Percentiles rank a stretch among this genome's conserved stretches.
phyloP scores from a whole-genome alignment of 2,797 vertebrate genomes.

The Sebastes nivosus region DNA sequence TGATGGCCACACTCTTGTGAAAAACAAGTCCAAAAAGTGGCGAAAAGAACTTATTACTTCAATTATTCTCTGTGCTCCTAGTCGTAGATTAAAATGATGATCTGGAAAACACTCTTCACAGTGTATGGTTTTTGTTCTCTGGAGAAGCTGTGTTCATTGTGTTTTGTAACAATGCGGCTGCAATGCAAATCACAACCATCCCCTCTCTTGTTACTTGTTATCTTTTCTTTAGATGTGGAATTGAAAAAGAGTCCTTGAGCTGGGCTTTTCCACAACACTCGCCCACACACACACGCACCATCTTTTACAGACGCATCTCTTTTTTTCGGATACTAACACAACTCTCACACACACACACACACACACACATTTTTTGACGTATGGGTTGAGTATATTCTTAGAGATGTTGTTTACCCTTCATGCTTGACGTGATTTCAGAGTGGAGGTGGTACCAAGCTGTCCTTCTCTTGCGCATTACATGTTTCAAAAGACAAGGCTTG shows the following conservation, averaged over 20 bases:
- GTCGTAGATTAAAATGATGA: constrained; percentile 57
- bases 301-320: constrained; percentile 21
- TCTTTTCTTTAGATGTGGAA: constrained; percentile 61
- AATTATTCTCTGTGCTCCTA: constrained; percentile 51
- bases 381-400: constrained; percentile 42
- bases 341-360: background rate
- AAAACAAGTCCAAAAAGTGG: constrained; percentile 28
- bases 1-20: constrained; percentile 28
- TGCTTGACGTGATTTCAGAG: constrained; percentile 65
- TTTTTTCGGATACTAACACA: constrained; percentile 1
- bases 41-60: constrained; percentile 34
- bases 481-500: constrained; percentile 61
- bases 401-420: constrained; percentile 74
- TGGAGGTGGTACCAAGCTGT: constrained; percentile 63
- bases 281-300: background rate
- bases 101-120: constrained; percentile 41
- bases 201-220: constrained; percentile 61
- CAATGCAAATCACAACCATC: constrained; percentile 61
- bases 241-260: constrained; percentile 61
- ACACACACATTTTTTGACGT: constrained; percentile 29
- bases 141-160: constrained; percentile 41
- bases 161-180: constrained; percentile 37
- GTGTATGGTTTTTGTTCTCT: constrained; percentile 41
- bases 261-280: constrained; percentile 34
- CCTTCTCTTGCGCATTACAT: constrained; percentile 44